Evolutionary conservation across 2,113 vertebrate genomes (phyloP).

Genomic region (Corythaeola cristata): DNA sequence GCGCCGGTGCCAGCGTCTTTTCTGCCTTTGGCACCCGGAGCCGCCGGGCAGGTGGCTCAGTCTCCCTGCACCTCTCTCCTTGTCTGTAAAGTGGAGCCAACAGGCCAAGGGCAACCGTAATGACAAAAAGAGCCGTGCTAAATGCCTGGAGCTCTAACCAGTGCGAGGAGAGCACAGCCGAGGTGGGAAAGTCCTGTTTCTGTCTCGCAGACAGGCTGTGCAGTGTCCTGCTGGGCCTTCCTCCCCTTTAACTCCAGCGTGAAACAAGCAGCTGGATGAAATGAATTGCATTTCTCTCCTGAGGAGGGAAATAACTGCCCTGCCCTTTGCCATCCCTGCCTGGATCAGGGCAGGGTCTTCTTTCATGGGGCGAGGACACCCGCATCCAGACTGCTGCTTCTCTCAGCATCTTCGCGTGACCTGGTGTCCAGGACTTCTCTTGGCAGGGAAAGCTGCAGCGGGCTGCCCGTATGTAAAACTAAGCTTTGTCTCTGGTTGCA

Average conservation of each 20-base stretch:
- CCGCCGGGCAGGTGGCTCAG: neutral
- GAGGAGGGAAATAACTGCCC: neutral
- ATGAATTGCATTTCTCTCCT: neutral
- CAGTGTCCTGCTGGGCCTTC: neutral
- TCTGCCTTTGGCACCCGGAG: neutral
- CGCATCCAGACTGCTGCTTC: neutral
- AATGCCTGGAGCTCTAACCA: neutral
- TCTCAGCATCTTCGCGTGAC: neutral
- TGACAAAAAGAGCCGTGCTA: fast-evolving
- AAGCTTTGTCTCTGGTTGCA: slow-evolving; percentile 62
- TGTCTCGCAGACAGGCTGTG: neutral
- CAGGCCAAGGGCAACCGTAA: neutral
- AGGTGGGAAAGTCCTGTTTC: neutral
- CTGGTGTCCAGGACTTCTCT: fast-evolving
- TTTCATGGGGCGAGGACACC: neutral
- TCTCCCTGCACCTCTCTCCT: neutral
- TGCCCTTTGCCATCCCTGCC: neutral
- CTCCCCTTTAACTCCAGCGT: neutral
- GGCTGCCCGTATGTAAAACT: neutral
- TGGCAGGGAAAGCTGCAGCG: neutral
- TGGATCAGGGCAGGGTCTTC: neutral
- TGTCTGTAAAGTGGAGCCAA: neutral
- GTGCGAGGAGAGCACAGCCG: fast-evolving
- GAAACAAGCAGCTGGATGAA: neutral
- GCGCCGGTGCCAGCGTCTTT: fast-evolving